Evolutionary conservation across 2,888 invertebrate species (phyloP), one percentile per base, ranked within the genome.

Genomic region (Heliconius erato): DNA sequence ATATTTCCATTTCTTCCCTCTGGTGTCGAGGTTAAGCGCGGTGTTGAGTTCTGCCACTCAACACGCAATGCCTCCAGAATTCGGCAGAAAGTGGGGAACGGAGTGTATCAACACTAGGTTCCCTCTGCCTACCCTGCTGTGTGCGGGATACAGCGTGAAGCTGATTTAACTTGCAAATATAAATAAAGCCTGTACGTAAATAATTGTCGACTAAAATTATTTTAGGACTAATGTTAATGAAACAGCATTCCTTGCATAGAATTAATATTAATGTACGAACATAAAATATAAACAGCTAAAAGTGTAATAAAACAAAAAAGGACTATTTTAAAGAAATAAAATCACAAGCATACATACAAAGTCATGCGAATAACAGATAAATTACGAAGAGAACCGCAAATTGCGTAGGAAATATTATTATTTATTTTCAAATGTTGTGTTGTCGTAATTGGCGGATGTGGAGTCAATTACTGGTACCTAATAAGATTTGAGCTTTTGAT

Each of bases 391-490:
- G 44, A 67, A 67, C 65, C 26, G 78, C 78, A 77, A 77, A 67
- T 77, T 67, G 16, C 35, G 4, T 65, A 77, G 77, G 65, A 78
- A 65, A 76, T 35, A 59, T 63, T 44, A 63, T 65, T 65, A 65
- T 78, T 65, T 28, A 44, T 67, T 78, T 78, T 26, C 19, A 28
- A 78, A 78, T 49, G 35, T 44, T 44, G 44, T 28, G 77, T 78
- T 28, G 16, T 40, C 67, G 77, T 78, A 78, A 78, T 67, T 67
- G 67, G 65, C 77, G 77, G 77, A 78, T 44, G 26, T 67, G 28
- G 19, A 67, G 65, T 44, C 65, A 67, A 78, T 78, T 78, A 78
- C 44, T 28, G 44, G 44, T 67, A 35, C 49, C 74, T 74, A 35
- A 32, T 28, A 49, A 49, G 63, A 78, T 78, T 3, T 26, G 59